Evolutionary conservation across 2,113 vertebrate genomes (phyloP).

Genomic region (Actenoides hombroni): DNA sequence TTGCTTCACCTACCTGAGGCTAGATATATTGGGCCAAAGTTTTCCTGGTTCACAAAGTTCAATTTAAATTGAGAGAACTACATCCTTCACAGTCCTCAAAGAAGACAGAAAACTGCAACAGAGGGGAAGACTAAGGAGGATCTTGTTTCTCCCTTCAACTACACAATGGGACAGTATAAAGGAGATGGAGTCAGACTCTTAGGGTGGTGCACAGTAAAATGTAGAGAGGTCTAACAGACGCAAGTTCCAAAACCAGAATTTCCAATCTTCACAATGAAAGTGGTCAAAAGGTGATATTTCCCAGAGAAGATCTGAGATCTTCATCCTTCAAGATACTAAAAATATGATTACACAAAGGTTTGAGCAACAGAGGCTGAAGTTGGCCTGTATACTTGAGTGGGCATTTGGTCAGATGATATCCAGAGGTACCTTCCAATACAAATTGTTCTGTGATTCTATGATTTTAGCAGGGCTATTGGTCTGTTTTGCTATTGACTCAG

Average conservation of each 20-base stretch:
- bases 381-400: accelerated
- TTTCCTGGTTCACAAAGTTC: background rate
- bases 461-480: background rate
- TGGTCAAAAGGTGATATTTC: background rate
- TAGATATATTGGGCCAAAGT: background rate
- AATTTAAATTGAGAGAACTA: background rate
- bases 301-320: background rate
- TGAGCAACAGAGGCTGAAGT: background rate
- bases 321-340: background rate
- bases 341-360: background rate
- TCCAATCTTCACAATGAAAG: background rate
- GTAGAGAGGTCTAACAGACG: background rate
- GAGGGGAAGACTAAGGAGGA: background rate
- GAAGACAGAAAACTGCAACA: background rate
- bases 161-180: background rate
- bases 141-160: background rate
- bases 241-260: background rate
- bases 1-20: background rate
- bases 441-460: background rate
- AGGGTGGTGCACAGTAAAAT: background rate
- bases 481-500: background rate
- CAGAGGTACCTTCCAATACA: background rate
- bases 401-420: background rate
- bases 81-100: background rate
- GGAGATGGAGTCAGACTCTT: background rate